Evolutionary conservation across 2,888 invertebrate genomes (phyloP).

Genomic region (Aelia acuminata): DNA sequence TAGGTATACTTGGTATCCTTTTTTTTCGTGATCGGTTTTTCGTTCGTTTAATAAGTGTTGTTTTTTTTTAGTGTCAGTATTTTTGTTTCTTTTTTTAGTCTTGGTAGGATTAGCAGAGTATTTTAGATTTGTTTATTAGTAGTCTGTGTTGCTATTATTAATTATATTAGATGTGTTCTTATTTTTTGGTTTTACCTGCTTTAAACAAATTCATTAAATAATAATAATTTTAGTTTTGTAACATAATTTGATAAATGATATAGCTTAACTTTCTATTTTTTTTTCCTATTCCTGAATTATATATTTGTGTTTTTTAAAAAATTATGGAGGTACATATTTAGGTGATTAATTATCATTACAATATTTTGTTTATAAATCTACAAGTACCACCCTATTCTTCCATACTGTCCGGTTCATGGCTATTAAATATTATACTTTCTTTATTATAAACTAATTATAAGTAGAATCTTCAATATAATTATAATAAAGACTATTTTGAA

Average conservation of each 20-base stretch:
- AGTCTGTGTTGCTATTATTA: neutral
- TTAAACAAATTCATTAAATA: neutral
- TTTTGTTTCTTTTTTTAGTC: neutral
- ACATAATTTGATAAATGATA: too few relatives aligned
- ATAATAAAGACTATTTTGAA: too few relatives aligned
- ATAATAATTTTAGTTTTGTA: too few relatives aligned
- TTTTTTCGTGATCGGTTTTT: neutral
- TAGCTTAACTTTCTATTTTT: too few relatives aligned
- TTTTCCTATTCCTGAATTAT: too few relatives aligned
- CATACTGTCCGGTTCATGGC: neutral
- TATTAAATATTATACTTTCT: neutral
- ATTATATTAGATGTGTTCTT: neutral
- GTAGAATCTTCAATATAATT: too few relatives aligned
- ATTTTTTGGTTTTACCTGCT: neutral
- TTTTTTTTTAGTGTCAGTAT: neutral
- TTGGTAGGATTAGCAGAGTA: neutral
- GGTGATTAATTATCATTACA: too few relatives aligned
- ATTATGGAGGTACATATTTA: too few relatives aligned
- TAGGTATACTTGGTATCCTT: neutral
- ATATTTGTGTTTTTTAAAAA: too few relatives aligned
- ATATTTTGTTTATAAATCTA: too few relatives aligned
- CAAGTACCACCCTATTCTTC: too few relatives aligned
- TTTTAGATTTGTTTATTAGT: slow-evolving; percentile 13
- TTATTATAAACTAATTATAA: too few relatives aligned
- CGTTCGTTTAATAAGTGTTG: neutral